These are phyloP conservation scores for Pachyuromys duprasi DNA, from an alignment of 2,797 vertebrate genomes.

Conservation along the genomic window DNA sequence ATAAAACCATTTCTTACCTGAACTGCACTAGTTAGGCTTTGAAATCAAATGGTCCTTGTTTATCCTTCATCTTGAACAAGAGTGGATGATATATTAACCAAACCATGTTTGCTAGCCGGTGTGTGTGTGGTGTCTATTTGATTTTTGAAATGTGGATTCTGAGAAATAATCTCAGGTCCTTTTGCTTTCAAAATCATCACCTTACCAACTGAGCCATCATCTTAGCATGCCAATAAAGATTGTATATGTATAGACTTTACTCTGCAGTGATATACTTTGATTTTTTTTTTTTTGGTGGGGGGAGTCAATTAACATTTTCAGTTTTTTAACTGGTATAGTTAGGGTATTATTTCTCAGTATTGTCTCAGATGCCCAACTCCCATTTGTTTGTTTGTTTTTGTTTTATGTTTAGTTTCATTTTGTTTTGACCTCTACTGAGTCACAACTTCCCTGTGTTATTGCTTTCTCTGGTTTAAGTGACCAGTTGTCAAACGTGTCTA, in stretches of 20 bases:
- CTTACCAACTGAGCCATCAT: neutral
- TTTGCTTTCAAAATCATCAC: neutral
- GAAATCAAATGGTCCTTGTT: neutral
- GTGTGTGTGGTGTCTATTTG: neutral
- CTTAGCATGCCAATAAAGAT: neutral
- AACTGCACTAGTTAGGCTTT: neutral
- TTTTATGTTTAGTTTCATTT: neutral
- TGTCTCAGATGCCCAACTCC: neutral
- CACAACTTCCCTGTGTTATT: neutral
- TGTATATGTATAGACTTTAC: neutral
- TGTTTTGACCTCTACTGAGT: neutral
- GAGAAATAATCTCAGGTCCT: neutral
- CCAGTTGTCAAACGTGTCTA: neutral
- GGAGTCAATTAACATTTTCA: neutral
- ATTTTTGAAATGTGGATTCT: neutral
- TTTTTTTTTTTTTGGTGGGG: neutral
- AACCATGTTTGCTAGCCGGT: neutral
- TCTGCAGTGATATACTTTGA: neutral
- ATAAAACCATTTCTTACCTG: constrained; percentile 15
- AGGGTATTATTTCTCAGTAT: neutral
- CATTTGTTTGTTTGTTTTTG: neutral
- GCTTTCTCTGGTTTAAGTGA: neutral
- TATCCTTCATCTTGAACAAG: neutral
- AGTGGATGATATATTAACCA: neutral
- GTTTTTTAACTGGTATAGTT: neutral